phyloP scores from a whole-genome alignment of 2,113 vertebrate species.

The Diglossa brunneiventris region DNA sequence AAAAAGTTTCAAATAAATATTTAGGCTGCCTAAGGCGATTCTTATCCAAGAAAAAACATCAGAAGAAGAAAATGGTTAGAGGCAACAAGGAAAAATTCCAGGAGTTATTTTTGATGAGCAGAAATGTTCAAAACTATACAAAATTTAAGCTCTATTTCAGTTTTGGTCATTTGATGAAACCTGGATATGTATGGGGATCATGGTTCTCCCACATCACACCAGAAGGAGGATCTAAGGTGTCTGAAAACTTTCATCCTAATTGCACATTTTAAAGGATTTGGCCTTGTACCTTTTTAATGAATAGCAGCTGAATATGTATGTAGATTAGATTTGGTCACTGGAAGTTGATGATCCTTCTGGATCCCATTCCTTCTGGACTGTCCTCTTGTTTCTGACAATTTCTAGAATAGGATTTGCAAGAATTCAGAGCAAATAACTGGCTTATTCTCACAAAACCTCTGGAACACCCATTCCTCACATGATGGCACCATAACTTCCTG shows the following conservation, averaged over 20 bases:
- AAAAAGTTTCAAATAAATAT: not conserved
- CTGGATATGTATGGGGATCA: not conserved
- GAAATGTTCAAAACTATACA: not conserved
- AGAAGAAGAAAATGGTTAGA: not conserved
- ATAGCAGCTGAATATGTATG: not conserved
- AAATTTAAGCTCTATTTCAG: not conserved
- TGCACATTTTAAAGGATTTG: not conserved
- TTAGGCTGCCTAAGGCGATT: not conserved
- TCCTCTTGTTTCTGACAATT: not conserved
- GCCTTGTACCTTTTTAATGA: not conserved
- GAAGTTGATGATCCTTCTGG: not conserved
- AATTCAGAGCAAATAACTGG: not conserved
- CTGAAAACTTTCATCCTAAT: not conserved
- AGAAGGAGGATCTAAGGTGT: not conserved
- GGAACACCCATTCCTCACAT: not conserved
- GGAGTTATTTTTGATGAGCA: not conserved
- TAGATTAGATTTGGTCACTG: not conserved
- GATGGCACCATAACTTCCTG: not conserved
- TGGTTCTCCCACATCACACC: fast-evolving
- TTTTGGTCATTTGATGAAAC: not conserved
- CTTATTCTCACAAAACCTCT: not conserved
- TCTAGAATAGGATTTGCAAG: not conserved
- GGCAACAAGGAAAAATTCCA: not conserved
- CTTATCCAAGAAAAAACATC: not conserved
- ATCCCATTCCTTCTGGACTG: not conserved